Evolutionary conservation across 2,797 vertebrate species (phyloP), one percentile per base, ranked within the genome.

Genomic region (Loris lydekkerianus): DNA sequence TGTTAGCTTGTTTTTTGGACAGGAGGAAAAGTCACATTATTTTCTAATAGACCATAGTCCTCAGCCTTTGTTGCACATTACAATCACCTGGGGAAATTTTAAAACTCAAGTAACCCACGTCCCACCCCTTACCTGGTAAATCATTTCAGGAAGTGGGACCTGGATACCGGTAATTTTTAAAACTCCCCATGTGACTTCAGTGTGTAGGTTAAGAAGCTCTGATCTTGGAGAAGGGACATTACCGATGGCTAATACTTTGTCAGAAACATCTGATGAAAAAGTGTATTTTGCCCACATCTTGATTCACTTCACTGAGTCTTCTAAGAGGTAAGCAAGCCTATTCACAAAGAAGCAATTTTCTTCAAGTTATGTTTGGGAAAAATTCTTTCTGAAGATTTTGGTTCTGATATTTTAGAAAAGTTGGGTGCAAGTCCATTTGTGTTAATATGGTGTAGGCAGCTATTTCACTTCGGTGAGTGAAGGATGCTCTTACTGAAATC

Each of bases 311-410:
- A 63, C 46, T 3, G 29, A 46, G 37, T 73, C 46, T 46, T 77
- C 73, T 70, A 67, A 69, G 81, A 81, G 46, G 18, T 61, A 53
- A 80, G 60, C 73, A 53, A 80, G 60, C 73, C 29, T 84, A 56
- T 69, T 90, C 80, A 63, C 75, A 84, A 43, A 84, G 49, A 67
- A 56, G n/a, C 60, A 61, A 18, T 91, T 76, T 94, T 75, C 69
- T 82, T 94, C 53, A 86, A 89, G 14, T 84, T 43, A 60, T 72
- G 4, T 37, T 27, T 61, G 80, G 60, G 21, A 20, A 58, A 69
- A 89, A 88, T 9, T 96, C 23, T 67, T 92, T 85, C 43, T 87
- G 67, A 87, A 94, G 85, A 86, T 90, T 92, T 69, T 80, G 10
- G 25, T 93, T 86, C 65, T 86, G 53, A 17, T 92, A 80, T 61